phyloP scores from a whole-genome alignment of 2,888 invertebrate genomes.

The Geotrupes spiniger region DNA sequence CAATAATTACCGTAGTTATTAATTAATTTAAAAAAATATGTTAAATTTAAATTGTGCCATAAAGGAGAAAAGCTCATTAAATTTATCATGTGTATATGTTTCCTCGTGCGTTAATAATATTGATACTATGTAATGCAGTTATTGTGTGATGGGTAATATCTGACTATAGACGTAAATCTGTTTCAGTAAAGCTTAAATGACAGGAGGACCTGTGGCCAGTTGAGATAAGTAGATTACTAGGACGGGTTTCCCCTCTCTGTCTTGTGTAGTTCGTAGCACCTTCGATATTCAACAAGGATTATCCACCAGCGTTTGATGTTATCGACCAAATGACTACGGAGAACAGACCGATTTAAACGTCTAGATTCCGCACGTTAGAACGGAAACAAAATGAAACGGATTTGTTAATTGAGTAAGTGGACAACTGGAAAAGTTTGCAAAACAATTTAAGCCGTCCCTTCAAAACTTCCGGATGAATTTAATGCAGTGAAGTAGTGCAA shows the following conservation, averaged over 20 bases:
- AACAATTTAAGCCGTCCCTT: conserved; percentile 20
- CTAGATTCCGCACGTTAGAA: neutral
- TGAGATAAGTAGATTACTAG: conserved; percentile 25
- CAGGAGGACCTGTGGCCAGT: conserved; percentile 18
- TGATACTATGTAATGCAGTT: too few relatives aligned
- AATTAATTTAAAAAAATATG: too few relatives aligned
- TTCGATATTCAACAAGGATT: conserved; percentile 28
- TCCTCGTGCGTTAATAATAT: too few relatives aligned
- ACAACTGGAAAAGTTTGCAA: conserved; percentile 20
- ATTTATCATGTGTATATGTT: too few relatives aligned
- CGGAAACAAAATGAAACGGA: conserved; percentile 12
- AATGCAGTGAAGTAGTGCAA: conserved; percentile 23
- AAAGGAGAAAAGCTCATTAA: too few relatives aligned
- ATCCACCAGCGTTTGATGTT: conserved; percentile 25
- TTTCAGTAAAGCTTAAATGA: conserved; percentile 17
- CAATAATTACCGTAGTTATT: too few relatives aligned
- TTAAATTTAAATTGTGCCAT: too few relatives aligned
- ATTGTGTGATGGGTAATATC: neutral
- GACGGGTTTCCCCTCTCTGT: conserved; percentile 19
- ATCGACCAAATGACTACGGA: conserved; percentile 18
- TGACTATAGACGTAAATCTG: conserved; percentile 8
- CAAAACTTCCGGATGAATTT: conserved; percentile 21
- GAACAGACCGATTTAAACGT: conserved; percentile 8
- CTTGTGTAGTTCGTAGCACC: conserved; percentile 16
- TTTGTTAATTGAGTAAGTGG: conserved; percentile 20